A percentile compares a stretch with the other conserved stretches of the same genome.
Evolutionary conservation across 2,888 invertebrate genomes (phyloP).

Genomic region (Eupsilia transversa): DNA sequence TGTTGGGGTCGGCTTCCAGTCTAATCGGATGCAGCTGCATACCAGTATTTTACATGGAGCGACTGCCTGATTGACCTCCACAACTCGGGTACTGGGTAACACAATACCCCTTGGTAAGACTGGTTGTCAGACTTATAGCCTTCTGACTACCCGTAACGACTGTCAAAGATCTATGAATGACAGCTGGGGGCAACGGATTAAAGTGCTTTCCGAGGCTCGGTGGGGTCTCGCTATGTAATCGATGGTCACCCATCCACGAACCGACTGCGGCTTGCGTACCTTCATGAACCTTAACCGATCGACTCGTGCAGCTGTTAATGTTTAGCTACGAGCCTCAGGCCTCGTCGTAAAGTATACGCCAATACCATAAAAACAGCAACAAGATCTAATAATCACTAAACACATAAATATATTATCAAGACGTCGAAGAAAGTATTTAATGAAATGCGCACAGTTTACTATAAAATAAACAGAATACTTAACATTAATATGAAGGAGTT

Average conservation of each 20-base stretch:
- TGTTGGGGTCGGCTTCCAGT: no score
- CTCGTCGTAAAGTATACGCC: not conserved
- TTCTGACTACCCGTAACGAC: not conserved
- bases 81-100: not conserved
- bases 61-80: not conserved
- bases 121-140: not conserved
- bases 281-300: no score
- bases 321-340: not conserved
- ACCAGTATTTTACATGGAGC: not conserved
- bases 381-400: not conserved
- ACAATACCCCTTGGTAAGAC: not conserved
- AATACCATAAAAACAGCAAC: no score
- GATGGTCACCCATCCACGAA: not conserved
- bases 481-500: slow-evolving; percentile 59
- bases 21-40: not conserved
- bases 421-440: slow-evolving; percentile 1
- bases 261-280: not conserved
- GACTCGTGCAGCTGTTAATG: not conserved
- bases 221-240: not conserved
- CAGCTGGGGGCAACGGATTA: not conserved
- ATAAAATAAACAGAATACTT: slow-evolving; percentile 36
- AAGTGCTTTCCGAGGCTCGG: not conserved
- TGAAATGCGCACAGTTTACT: not conserved
- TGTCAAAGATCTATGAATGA: not conserved
- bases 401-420: not conserved